phyloP scores from a whole-genome alignment of 2,797 vertebrate genomes.

The Helostoma temminkii region DNA sequence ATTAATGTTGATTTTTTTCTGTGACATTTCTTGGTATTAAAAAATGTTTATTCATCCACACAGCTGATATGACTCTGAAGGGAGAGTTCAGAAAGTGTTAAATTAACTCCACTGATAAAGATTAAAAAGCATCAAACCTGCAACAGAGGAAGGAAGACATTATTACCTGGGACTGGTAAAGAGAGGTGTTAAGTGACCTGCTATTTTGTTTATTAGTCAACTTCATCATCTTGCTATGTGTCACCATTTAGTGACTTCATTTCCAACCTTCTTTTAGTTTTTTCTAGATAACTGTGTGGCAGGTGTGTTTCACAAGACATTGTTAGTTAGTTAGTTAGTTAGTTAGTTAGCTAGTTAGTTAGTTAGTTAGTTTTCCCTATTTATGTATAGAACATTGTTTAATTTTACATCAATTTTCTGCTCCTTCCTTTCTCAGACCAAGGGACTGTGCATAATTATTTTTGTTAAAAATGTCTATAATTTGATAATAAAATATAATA shows the following conservation, averaged over 20 bases:
- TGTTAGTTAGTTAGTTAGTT: too few species aligned
- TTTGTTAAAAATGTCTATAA: neutral
- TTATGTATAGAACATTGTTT: neutral
- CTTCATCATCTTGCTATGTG: constrained; percentile 32
- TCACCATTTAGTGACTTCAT: constrained; percentile 48
- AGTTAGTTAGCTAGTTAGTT: too few species aligned
- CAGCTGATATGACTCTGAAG: neutral
- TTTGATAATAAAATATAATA: neutral
- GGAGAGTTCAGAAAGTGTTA: neutral
- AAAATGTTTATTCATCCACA: neutral
- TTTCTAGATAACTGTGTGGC: constrained; percentile 44
- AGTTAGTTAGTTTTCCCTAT: neutral
- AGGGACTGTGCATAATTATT: neutral
- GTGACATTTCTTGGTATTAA: neutral
- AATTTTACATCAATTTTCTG: neutral
- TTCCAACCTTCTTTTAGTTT: constrained; percentile 36
- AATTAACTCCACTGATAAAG: neutral
- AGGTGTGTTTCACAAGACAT: constrained; percentile 51
- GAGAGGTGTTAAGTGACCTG: constrained; percentile 59
- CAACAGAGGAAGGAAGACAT: constrained; percentile 26
- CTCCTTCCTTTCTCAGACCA: neutral
- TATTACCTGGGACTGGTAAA: constrained; percentile 20
- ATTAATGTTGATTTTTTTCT: neutral
- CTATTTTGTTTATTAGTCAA: constrained; percentile 73
- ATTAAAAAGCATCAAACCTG: constrained; percentile 15